Conservation (phyloP, 2,888 invertebrate genomes). For the Patella pellucida region DNA sequence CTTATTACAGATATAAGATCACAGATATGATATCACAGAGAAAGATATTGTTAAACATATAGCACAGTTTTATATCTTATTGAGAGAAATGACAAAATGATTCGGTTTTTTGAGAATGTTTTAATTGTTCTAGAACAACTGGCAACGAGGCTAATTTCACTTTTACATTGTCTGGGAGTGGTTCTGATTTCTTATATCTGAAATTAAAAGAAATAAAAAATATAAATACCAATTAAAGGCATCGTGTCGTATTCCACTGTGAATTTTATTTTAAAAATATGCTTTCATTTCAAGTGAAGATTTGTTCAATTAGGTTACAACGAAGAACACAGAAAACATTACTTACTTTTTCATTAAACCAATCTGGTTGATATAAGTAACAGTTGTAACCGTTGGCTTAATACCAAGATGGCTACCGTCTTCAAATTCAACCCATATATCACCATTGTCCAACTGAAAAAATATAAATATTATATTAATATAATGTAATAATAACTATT, state of each 20-base stretch:
- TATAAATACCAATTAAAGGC: too few relatives aligned
- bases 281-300: too few relatives aligned
- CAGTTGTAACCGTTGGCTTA: not conserved
- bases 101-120: not conserved
- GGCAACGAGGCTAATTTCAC: not conserved
- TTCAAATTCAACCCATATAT: slow-evolving; percentile 7
- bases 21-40: too few relatives aligned
- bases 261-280: too few relatives aligned
- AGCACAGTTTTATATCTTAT: too few relatives aligned
- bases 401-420: slow-evolving; percentile 1
- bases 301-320: not conserved
- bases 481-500: too few relatives aligned
- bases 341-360: slow-evolving; percentile 4
- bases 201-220: not conserved
- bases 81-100: not conserved
- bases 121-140: not conserved
- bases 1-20: too few relatives aligned
- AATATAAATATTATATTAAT: too few relatives aligned
- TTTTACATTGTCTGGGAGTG: not conserved
- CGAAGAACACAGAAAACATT: not conserved
- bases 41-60: too few relatives aligned
- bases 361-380: not conserved
- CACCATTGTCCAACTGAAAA: not conserved
- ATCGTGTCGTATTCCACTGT: too few relatives aligned
- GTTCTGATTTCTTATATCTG: not conserved